phyloP scores from a whole-genome alignment of 2,113 vertebrate species.

The Ceyx melanurus region DNA sequence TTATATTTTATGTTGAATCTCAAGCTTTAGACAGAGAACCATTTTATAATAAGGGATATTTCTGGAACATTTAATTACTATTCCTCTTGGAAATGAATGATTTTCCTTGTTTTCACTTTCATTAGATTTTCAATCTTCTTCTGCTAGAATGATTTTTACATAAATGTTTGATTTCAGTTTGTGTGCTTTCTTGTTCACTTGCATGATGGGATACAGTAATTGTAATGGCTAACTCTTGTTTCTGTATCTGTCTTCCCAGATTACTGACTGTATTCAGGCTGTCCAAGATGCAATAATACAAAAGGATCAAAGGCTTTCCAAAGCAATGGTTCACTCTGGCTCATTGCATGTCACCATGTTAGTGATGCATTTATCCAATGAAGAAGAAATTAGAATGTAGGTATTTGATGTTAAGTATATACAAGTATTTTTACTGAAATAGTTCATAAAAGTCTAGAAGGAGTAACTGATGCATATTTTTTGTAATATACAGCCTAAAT shows the following conservation, averaged over 20 bases:
- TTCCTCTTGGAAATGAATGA: neutral
- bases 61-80: neutral
- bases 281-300: conserved; percentile 84
- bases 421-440: neutral
- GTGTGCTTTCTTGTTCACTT: neutral
- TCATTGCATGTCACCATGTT: conserved; percentile 91
- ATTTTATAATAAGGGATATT: neutral
- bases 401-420: conserved; percentile 54
- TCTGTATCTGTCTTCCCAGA: conserved; percentile 72
- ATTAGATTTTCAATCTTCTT: neutral
- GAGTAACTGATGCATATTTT: neutral
- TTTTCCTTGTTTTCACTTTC: neutral
- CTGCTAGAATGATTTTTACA: neutral
- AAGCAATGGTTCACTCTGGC: conserved; percentile 82
- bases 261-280: conserved; percentile 76
- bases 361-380: conserved; percentile 85
- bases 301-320: conserved; percentile 83
- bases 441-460: neutral
- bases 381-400: conserved; percentile 87
- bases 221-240: conserved; percentile 10
- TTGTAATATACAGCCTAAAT: neutral
- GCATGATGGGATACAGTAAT: conserved; percentile 9
- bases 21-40: neutral
- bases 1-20: neutral
- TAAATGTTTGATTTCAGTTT: neutral